phyloP scores from a whole-genome alignment of 2,888 invertebrate genomes.

The Pilophorus perplexus region DNA sequence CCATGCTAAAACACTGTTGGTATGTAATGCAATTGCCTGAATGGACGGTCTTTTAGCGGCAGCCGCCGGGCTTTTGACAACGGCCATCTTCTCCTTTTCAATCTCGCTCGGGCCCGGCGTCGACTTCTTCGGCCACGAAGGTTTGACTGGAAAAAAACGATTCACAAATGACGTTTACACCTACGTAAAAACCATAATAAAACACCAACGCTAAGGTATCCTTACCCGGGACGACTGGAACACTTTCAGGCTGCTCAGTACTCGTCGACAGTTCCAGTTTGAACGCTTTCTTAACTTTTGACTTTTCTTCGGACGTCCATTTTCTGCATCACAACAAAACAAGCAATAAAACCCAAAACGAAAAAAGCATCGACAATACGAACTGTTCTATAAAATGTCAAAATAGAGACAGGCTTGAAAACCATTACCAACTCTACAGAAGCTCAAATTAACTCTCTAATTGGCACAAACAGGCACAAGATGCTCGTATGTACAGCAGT shows the following conservation, averaged over 20 bases:
- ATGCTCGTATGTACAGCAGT: conserved; percentile 39
- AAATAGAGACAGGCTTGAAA: conserved; percentile 18
- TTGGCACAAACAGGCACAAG: conserved; percentile 39
- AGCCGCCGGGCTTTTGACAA: conserved; percentile 49
- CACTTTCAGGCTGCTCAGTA: conserved; percentile 41
- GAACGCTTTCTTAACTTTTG: conserved; percentile 70
- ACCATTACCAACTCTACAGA: conserved; percentile 26
- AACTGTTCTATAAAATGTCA: too few relatives aligned
- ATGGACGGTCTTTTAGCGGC: conserved; percentile 46
- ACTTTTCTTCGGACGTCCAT: conserved; percentile 70
- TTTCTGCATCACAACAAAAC: conserved; percentile 42
- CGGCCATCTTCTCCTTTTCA: conserved; percentile 52
- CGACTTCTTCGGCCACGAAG: conserved; percentile 44
- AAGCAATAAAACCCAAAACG: conserved; percentile 9
- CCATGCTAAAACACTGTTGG: too few relatives aligned
- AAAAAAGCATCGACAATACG: too few relatives aligned
- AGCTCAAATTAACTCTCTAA: conserved; percentile 30
- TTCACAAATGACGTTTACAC: too few relatives aligned
- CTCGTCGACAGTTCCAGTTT: conserved; percentile 66
- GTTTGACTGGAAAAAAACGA: too few relatives aligned
- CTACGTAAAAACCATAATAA: too few relatives aligned
- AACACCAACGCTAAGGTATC: too few relatives aligned
- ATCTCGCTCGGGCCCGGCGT: conserved; percentile 38
- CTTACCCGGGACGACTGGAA: conserved; percentile 8
- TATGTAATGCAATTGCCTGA: too few relatives aligned